phyloP scores from a whole-genome alignment of 2,797 vertebrate genomes.

The Cichlasoma orientale region DNA sequence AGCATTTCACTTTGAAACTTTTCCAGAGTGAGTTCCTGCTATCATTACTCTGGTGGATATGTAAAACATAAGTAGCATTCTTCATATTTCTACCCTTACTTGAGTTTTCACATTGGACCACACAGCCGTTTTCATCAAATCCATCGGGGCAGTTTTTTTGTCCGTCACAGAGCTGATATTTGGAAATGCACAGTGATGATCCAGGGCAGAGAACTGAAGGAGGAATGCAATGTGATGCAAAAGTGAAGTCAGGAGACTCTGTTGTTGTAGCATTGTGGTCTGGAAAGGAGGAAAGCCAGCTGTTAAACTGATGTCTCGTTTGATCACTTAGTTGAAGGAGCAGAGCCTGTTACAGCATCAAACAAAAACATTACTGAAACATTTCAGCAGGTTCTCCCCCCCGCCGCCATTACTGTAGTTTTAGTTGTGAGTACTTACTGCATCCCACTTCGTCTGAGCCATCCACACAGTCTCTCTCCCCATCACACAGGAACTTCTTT shows the following conservation, averaged over 20 bases:
- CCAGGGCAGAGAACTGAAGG: conserved; percentile 78
- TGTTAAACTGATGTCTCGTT: background rate
- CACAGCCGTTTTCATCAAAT: conserved; percentile 80
- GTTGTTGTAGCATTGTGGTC: conserved; percentile 8
- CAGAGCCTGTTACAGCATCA: background rate
- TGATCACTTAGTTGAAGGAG: background rate
- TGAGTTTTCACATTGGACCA: conserved; percentile 53
- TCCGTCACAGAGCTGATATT: conserved; percentile 82
- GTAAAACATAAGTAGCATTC: background rate
- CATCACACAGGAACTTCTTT: conserved; percentile 86
- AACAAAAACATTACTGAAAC: background rate
- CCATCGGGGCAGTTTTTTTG: conserved; percentile 82
- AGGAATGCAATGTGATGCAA: conserved; percentile 55
- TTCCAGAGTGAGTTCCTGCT: background rate
- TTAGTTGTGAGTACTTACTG: conserved; percentile 62
- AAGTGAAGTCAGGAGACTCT: background rate
- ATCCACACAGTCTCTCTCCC: conserved; percentile 85
- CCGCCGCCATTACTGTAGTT: background rate
- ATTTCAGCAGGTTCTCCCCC: background rate
- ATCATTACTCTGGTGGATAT: background rate
- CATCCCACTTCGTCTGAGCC: conserved; percentile 84
- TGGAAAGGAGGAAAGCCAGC: background rate
- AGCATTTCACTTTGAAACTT: too few species aligned
- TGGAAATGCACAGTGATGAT: conserved; percentile 77
- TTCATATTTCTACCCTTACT: conserved; percentile 50